Evolutionary conservation across 2,797 vertebrate genomes (phyloP).

Genomic region (Falco cherrug): DNA sequence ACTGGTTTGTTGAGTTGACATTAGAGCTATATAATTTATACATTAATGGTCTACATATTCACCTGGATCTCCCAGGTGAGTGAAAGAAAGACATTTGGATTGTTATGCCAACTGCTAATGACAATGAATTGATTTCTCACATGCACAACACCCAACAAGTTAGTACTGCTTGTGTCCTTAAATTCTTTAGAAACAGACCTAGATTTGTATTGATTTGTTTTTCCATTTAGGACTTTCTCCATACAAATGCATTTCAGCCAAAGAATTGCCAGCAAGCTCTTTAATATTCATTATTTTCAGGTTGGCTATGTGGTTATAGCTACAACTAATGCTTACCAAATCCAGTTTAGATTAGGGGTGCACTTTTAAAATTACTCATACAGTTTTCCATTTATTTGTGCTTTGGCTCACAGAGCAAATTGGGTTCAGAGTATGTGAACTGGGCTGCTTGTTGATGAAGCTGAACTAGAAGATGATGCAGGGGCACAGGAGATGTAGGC

Average conservation of each 20-base stretch:
- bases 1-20: neutral
- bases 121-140: neutral
- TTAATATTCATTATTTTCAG: neutral
- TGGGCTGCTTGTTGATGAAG: neutral
- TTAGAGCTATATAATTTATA: neutral
- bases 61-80: neutral
- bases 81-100: neutral
- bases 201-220: neutral
- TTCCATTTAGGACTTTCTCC: neutral
- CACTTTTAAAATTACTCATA: neutral
- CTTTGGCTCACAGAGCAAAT: neutral
- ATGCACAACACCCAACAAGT: neutral
- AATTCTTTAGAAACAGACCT: neutral
- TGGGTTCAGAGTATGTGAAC: neutral
- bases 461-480: neutral
- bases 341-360: neutral
- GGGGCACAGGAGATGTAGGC: neutral
- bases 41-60: neutral
- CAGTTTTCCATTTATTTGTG: neutral
- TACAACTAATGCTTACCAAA: neutral
- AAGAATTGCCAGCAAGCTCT: neutral
- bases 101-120: neutral
- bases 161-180: neutral
- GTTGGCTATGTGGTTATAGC: neutral
- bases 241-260: neutral